Evolutionary conservation across 64 coral and sea anemone species (phyloP).

Genomic region (Porites australiensis): DNA sequence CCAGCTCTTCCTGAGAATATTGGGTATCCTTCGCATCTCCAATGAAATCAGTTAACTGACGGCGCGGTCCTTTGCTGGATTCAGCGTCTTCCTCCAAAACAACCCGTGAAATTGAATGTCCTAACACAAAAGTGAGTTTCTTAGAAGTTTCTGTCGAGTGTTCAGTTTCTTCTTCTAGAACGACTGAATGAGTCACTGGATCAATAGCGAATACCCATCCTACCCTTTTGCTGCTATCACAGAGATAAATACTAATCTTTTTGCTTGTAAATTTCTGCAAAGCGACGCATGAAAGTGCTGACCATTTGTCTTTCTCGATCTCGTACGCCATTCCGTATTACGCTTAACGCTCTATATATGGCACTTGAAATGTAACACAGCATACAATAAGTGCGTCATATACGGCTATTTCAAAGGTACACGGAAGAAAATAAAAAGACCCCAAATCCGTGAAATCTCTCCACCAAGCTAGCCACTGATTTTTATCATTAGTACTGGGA

Average conservation of each 20-base stretch:
- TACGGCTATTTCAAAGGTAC: no score
- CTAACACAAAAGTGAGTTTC: slow-evolving; percentile 48
- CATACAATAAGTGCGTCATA: no score
- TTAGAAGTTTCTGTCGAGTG: neutral
- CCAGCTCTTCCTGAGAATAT: slow-evolving; percentile 64
- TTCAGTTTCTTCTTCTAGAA: slow-evolving; percentile 56
- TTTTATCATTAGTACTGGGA: no score
- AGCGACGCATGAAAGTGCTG: neutral
- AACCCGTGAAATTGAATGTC: slow-evolving; percentile 52
- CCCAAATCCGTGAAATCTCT: no score
- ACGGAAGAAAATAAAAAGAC: no score
- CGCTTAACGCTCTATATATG: no score
- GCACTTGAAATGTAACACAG: no score
- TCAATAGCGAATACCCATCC: slow-evolving; percentile 94
- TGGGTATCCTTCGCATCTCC: slow-evolving; percentile 2
- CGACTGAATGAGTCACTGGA: slow-evolving; percentile 81
- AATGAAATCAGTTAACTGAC: slow-evolving; percentile 39
- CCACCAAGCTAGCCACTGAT: no score
- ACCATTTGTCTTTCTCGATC: neutral
- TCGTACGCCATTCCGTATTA: slow-evolving; percentile 68
- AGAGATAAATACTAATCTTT: slow-evolving; percentile 51
- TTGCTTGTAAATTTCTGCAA: slow-evolving; percentile 53
- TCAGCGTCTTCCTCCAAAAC: slow-evolving; percentile 16
- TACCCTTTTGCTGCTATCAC: slow-evolving; percentile 48
- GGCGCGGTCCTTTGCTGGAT: neutral